phyloP scores from a whole-genome alignment of 2,888 invertebrate genomes.

The Aporophyla nigra region DNA sequence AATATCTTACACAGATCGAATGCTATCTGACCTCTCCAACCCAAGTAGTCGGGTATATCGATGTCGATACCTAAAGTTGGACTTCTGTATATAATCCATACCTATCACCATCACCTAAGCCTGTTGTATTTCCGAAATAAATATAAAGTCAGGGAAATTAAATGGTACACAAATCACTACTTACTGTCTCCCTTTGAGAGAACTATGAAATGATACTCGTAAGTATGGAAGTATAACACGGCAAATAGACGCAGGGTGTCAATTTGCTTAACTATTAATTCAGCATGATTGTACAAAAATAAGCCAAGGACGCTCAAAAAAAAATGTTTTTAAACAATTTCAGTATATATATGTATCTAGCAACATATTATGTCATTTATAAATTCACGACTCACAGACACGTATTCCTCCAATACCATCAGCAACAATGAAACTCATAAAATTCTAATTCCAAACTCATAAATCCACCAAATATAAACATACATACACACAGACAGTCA shows the following conservation, averaged over 20 bases:
- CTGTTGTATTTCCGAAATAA: background rate
- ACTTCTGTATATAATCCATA: background rate
- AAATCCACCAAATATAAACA: constrained; percentile 52
- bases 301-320: background rate
- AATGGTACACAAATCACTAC: background rate
- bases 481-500: constrained; percentile 22
- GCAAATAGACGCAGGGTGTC: background rate
- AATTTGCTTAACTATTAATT: no score
- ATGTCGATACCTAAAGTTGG: constrained; percentile 6
- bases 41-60: background rate
- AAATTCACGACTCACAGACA: background rate
- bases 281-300: no score
- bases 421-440: constrained; percentile 42
- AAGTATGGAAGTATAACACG: no score
- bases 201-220: no score
- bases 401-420: constrained; percentile 5
- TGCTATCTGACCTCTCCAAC: background rate
- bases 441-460: constrained; percentile 50
- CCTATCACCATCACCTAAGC: background rate
- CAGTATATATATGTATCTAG: no score
- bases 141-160: background rate
- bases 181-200: no score
- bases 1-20: background rate
- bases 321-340: no score
- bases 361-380: background rate